Percentiles rank a stretch among this genome's conserved stretches.
Conservation (phyloP, 2,113 vertebrate genomes). For the Bungarus multicinctus region DNA sequence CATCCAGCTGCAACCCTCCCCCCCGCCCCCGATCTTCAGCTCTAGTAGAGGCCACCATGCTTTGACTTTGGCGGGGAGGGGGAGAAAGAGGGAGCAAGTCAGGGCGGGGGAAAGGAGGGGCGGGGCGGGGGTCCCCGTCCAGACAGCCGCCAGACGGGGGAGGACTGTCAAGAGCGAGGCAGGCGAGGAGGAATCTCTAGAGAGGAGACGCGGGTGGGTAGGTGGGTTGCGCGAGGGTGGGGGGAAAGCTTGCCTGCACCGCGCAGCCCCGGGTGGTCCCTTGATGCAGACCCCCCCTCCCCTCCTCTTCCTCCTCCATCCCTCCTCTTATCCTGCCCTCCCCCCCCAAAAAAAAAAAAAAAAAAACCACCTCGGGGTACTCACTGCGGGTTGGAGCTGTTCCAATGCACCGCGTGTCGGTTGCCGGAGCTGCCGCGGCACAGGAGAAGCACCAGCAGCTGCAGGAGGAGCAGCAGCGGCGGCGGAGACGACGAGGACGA, state of each 20-base stretch:
- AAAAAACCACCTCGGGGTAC: constrained; percentile 40
- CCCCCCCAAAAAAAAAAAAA: no score
- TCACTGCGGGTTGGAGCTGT: constrained; percentile 96
- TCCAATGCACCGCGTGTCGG: constrained; percentile 92
- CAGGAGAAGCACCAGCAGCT: constrained; percentile 63
- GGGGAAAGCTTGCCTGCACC: no score
- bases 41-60: neutral
- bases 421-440: constrained; percentile 71
- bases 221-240: neutral
- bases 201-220: no score
- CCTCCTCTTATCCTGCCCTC: no score
- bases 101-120: neutral
- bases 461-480: neutral
- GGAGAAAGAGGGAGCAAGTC: neutral
- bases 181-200: no score
- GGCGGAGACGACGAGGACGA: no score
- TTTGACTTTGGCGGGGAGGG: neutral
- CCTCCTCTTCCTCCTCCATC: no score
- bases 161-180: no score
- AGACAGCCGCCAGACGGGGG: constrained; percentile 16
- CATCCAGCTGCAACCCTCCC: no score
- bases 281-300: no score
- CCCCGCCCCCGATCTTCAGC: no score
- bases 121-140: neutral
- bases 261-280: no score